These are phyloP conservation scores for Varanus komodoensis DNA, from an alignment of 2,113 vertebrate species.

Conservation along the genomic window DNA sequence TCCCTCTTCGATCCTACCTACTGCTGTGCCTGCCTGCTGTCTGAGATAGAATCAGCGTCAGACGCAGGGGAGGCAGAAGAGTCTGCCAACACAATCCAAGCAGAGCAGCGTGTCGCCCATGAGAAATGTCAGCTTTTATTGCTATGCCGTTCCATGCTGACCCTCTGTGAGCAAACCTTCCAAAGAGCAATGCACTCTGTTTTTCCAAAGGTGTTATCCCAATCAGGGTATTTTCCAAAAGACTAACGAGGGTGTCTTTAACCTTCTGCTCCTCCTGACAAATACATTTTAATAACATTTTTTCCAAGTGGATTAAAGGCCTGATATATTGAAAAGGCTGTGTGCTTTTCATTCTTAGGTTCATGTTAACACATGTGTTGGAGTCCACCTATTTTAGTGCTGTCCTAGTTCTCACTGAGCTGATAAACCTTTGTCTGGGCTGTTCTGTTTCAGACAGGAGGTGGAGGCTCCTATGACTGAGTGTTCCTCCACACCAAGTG, in stretches of 20 bases:
- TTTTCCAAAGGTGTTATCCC: constrained; percentile 61
- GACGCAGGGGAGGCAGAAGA: constrained; percentile 68
- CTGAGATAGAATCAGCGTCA: constrained; percentile 72
- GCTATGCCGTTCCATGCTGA: constrained; percentile 63
- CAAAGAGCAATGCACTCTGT: constrained; percentile 70
- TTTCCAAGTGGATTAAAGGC: constrained; percentile 50
- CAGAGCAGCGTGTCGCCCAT: constrained; percentile 61
- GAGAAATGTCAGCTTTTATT: constrained; percentile 81
- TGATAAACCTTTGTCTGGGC: background rate
- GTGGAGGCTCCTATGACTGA: background rate
- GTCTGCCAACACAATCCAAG: constrained; percentile 69
- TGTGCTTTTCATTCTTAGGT: constrained; percentile 19
- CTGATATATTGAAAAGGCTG: background rate
- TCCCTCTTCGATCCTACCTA: constrained; percentile 69
- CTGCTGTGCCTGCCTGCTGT: constrained; percentile 67
- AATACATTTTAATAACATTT: constrained; percentile 28
- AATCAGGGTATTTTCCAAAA: constrained; percentile 71
- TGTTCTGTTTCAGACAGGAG: background rate
- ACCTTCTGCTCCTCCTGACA: constrained; percentile 57
- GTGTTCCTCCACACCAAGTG: background rate
- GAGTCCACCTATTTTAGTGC: constrained; percentile 51
- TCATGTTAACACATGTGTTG: constrained; percentile 5
- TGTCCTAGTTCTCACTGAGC: constrained; percentile 26
- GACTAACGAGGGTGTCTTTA: constrained; percentile 71
- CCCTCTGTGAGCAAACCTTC: constrained; percentile 72